These are phyloP conservation scores for Drosophila baimaii DNA, from an alignment of 1,140 invertebrate species.

Conservation along the genomic window DNA sequence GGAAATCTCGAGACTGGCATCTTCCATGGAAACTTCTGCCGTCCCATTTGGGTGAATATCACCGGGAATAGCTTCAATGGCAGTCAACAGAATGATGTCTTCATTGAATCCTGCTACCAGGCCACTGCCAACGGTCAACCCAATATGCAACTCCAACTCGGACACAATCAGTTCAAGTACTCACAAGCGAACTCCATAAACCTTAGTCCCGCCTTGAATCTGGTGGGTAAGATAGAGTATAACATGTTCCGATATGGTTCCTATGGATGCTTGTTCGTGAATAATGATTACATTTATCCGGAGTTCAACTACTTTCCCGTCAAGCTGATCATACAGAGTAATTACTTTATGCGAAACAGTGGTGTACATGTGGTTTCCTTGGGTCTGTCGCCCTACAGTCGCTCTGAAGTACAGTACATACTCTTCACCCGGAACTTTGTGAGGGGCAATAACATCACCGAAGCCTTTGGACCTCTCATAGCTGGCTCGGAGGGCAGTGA, in stretches of 20 bases:
- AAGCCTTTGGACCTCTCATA: conserved; percentile 91
- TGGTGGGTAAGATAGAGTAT: conserved; percentile 91
- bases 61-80: conserved; percentile 93
- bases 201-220: conserved; percentile 93
- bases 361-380: conserved; percentile 95
- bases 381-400: conserved; percentile 93
- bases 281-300: conserved; percentile 89
- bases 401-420: conserved; percentile 88
- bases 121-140: conserved; percentile 85
- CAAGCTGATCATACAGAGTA: conserved; percentile 92
- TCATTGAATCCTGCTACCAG: conserved; percentile 92
- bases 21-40: conserved; percentile 91
- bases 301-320: conserved; percentile 90
- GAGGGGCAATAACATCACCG: conserved; percentile 92
- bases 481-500: conserved; percentile 85
- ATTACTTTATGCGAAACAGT: conserved; percentile 94
- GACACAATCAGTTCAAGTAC: conserved; percentile 92
- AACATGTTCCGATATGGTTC: conserved; percentile 94
- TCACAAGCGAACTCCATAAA: conserved; percentile 91
- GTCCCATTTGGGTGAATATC: conserved; percentile 91
- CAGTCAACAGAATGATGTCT: conserved; percentile 90
- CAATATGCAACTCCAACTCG: conserved; percentile 90
- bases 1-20: conserved; percentile 93
- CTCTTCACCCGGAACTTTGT: conserved; percentile 96
- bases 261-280: conserved; percentile 93